Evolutionary conservation across 2,888 invertebrate species (phyloP).

Genomic region (Allygus modestus): DNA sequence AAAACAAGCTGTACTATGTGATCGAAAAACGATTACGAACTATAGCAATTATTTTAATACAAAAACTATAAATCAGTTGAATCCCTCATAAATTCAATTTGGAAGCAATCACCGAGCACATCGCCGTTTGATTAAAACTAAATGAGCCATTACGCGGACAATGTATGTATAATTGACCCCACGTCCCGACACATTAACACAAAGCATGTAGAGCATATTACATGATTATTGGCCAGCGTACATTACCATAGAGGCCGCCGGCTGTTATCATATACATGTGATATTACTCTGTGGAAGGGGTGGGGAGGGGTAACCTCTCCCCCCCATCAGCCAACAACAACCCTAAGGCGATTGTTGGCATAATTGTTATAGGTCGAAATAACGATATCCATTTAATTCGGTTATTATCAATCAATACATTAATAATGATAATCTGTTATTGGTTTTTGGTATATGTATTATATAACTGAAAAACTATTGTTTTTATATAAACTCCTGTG

Average conservation of each 20-base stretch:
- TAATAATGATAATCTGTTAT: too few relatives aligned
- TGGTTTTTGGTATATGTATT: too few relatives aligned
- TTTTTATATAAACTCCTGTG: too few relatives aligned
- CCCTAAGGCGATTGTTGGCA: neutral
- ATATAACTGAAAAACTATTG: too few relatives aligned
- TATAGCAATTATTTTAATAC: too few relatives aligned
- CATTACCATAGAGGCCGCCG: conserved; percentile 22
- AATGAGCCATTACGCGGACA: conserved; percentile 23
- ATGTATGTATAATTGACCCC: conserved; percentile 38
- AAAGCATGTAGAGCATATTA: conserved; percentile 1
- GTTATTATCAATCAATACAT: too few relatives aligned
- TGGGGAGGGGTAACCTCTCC: neutral
- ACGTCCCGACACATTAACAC: conserved; percentile 19
- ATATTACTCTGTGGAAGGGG: neutral
- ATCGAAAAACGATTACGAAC: too few relatives aligned
- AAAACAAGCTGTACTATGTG: too few relatives aligned
- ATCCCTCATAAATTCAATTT: conserved; percentile 7
- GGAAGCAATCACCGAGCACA: neutral
- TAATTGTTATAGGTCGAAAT: too few relatives aligned
- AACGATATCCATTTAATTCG: too few relatives aligned
- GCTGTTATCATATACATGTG: conserved; percentile 42
- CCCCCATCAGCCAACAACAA: neutral
- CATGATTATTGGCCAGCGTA: conserved; percentile 11
- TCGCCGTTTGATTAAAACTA: conserved; percentile 34
- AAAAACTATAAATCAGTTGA: neutral